Conservation (phyloP, 2,888 invertebrate genomes). For the Drosophila hamatofila region DNA sequence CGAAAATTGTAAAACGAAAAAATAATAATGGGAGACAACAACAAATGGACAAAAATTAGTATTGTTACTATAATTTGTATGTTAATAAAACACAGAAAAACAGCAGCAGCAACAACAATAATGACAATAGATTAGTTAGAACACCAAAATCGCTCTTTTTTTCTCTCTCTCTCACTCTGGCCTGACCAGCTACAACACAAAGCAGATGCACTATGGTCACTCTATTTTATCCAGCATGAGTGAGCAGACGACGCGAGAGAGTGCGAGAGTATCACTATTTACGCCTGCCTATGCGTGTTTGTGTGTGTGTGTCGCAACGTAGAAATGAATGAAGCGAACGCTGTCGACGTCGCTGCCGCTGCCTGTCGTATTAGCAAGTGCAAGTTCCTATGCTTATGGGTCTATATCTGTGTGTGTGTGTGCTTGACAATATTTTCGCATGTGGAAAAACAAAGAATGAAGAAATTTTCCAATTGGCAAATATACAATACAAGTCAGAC, state of each 20-base stretch:
- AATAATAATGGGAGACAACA: conserved; percentile 46
- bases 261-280: conserved; percentile 52
- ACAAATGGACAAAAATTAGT: conserved; percentile 58
- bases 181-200: conserved; percentile 73
- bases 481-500: conserved; percentile 33
- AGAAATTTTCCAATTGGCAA: conserved; percentile 77
- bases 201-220: conserved; percentile 58
- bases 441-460: conserved; percentile 62
- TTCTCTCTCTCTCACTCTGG: conserved; percentile 19
- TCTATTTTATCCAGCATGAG: conserved; percentile 60
- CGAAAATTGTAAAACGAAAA: conserved; percentile 48
- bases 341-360: conserved; percentile 27
- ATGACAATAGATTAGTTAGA: conserved; percentile 34
- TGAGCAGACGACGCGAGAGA: conserved; percentile 40
- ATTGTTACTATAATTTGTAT: conserved; percentile 61
- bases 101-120: conserved; percentile 20
- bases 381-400: conserved; percentile 32
- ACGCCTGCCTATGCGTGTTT: conserved; percentile 28
- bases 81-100: conserved; percentile 48
- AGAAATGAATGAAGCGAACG: conserved; percentile 69
- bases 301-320: conserved; percentile 48
- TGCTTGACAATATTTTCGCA: conserved; percentile 51
- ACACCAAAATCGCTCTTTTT: conserved; percentile 26
- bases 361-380: conserved; percentile 67
- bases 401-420: conserved; percentile 23